Evolutionary conservation across 2,888 invertebrate genomes (phyloP).

Genomic region (Ichneumoninae sp.): DNA sequence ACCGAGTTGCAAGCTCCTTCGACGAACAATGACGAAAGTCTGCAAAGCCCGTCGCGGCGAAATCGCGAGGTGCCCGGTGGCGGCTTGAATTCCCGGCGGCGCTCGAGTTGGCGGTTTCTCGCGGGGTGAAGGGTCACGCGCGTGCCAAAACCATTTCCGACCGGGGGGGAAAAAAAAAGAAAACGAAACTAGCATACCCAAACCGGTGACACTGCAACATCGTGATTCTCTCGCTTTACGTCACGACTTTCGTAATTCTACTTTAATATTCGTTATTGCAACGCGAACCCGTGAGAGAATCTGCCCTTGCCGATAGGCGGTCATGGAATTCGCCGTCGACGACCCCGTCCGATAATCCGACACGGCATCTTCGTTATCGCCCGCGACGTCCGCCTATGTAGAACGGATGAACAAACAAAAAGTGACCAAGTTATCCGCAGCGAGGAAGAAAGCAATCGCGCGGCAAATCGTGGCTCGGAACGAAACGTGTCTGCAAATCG

Average conservation of each 20-base stretch:
- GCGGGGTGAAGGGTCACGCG: slow-evolving; percentile 57
- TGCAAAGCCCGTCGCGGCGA: slow-evolving; percentile 14
- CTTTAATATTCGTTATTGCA: slow-evolving; percentile 13
- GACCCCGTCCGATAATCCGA: slow-evolving; percentile 15
- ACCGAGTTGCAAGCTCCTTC: too few species aligned
- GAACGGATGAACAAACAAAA: slow-evolving; percentile 38
- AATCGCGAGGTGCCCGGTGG: slow-evolving; percentile 18
- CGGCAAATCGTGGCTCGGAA: slow-evolving; percentile 24
- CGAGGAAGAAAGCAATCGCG: slow-evolving; percentile 26
- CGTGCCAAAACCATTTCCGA: slow-evolving; percentile 65
- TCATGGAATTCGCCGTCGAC: slow-evolving; percentile 16
- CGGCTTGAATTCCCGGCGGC: slow-evolving; percentile 45
- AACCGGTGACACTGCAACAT: slow-evolving; percentile 47
- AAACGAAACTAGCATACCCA: background rate
- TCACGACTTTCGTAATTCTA: slow-evolving; percentile 33
- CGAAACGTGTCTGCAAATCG: slow-evolving; percentile 20
- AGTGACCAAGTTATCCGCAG: background rate
- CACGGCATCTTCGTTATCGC: slow-evolving; percentile 13
- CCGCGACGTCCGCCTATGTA: slow-evolving; percentile 20
- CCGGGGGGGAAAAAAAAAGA: slow-evolving; percentile 13
- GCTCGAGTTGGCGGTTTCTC: slow-evolving; percentile 50
- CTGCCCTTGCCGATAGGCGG: background rate
- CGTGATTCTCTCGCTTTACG: slow-evolving; percentile 45
- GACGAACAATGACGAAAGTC: background rate
- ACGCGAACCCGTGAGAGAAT: slow-evolving; percentile 5